These are phyloP conservation scores for Protodeltote pygarga DNA, from an alignment of 2,888 invertebrate genomes.

Conservation along the genomic window DNA sequence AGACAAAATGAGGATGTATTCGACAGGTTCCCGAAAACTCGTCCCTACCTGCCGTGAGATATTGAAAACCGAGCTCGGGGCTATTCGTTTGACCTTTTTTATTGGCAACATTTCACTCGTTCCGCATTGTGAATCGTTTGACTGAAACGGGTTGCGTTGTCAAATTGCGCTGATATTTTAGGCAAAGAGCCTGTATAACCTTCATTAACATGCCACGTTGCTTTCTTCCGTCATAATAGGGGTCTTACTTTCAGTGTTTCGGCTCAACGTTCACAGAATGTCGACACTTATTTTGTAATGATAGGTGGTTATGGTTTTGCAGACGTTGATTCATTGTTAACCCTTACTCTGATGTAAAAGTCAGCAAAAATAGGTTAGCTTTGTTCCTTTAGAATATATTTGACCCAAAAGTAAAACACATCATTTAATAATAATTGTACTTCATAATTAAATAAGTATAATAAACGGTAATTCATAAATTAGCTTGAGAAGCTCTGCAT, in stretches of 20 bases:
- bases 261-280: conserved; percentile 42
- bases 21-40: conserved; percentile 64
- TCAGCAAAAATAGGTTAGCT: too few relatives aligned
- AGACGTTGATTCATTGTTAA: conserved; percentile 15
- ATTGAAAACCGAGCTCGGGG: conserved; percentile 79
- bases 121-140: conserved; percentile 77
- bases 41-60: conserved; percentile 72
- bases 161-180: conserved; percentile 79
- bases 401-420: too few relatives aligned
- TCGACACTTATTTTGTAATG: conserved; percentile 41
- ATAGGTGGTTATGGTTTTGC: too few relatives aligned
- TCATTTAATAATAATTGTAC: too few relatives aligned
- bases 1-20: conserved; percentile 74
- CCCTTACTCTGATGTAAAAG: too few relatives aligned
- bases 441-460: too few relatives aligned
- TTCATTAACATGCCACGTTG: conserved; percentile 67
- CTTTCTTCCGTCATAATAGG: conserved; percentile 62
- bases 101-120: conserved; percentile 83
- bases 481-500: too few relatives aligned
- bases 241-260: conserved; percentile 58
- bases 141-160: conserved; percentile 76
- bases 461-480: too few relatives aligned
- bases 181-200: conserved; percentile 63
- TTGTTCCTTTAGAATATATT: too few relatives aligned
- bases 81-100: conserved; percentile 82